Evolutionary conservation across 35 echinoderm and acorn worm genomes (phyloP).

Genomic region (Patiria miniata): DNA sequence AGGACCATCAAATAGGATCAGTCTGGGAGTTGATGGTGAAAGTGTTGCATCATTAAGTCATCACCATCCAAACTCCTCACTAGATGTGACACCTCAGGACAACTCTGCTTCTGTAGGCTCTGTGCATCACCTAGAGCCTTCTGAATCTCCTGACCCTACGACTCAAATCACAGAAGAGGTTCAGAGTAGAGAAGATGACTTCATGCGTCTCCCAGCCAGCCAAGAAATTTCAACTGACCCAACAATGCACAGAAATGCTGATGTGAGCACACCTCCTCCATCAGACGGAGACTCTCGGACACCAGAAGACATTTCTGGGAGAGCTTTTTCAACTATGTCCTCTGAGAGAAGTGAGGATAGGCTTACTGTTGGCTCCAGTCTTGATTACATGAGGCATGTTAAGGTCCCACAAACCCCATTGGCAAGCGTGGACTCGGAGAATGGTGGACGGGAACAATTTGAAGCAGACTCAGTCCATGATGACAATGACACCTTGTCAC

Average conservation of each 20-base stretch:
- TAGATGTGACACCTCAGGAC: no score
- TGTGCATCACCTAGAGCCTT: background rate
- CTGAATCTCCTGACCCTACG: background rate
- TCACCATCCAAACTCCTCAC: no score
- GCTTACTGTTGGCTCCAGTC: background rate
- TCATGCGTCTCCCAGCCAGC: background rate
- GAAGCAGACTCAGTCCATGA: no score
- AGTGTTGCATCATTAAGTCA: no score
- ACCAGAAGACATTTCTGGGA: no score
- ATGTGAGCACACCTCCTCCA: no score
- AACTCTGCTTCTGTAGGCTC: no score
- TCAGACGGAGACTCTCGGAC: no score
- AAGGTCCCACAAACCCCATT: background rate
- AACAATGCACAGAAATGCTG: background rate
- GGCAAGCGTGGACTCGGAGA: background rate
- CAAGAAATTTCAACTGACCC: background rate
- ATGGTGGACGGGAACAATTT: no score
- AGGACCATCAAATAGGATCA: background rate
- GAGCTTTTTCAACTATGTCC: no score
- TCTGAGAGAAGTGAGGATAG: no score
- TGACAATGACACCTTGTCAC: background rate
- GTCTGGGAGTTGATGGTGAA: no score
- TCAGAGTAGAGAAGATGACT: background rate
- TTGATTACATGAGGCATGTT: conserved; percentile 1
- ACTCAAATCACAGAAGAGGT: background rate